These are phyloP conservation scores for Lagorchestes hirsutus DNA, from an alignment of 2,797 vertebrate species.

Conservation along the genomic window DNA sequence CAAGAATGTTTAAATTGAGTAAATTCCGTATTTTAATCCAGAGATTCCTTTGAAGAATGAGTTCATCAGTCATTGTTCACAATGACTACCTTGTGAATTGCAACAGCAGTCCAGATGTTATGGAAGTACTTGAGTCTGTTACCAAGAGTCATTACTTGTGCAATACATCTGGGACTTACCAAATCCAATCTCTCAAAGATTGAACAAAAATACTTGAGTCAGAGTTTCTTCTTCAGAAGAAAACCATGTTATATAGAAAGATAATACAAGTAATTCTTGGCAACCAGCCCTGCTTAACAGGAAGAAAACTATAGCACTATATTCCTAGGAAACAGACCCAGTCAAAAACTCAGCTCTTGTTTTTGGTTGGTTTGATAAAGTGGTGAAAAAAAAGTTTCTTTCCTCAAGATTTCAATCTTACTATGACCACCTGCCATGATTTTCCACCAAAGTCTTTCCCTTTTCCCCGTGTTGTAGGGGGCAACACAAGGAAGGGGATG, in stretches of 20 bases:
- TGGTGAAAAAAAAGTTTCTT: neutral
- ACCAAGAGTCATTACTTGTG: slow-evolving; percentile 47
- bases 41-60: slow-evolving; percentile 46
- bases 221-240: slow-evolving; percentile 18
- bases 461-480: neutral
- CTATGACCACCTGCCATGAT: neutral
- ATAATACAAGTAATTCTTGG: slow-evolving; percentile 16
- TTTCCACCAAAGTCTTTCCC: neutral
- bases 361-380: slow-evolving; percentile 47
- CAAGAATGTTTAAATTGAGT: neutral
- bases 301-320: neutral
- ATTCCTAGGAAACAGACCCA: slow-evolving; percentile 6
- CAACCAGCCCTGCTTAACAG: neutral
- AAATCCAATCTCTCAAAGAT: slow-evolving; percentile 22
- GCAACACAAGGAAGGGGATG: neutral
- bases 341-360: slow-evolving; percentile 19
- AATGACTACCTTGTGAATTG: slow-evolving; percentile 15
- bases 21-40: slow-evolving; percentile 7
- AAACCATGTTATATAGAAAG: neutral
- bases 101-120: neutral
- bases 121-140: slow-evolving; percentile 9
- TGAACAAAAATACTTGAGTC: slow-evolving; percentile 17
- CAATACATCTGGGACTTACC: slow-evolving; percentile 43
- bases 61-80: slow-evolving; percentile 23
- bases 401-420: neutral